Conservation (phyloP, 2,888 invertebrate genomes). For the Amblyjoppa proteus region DNA sequence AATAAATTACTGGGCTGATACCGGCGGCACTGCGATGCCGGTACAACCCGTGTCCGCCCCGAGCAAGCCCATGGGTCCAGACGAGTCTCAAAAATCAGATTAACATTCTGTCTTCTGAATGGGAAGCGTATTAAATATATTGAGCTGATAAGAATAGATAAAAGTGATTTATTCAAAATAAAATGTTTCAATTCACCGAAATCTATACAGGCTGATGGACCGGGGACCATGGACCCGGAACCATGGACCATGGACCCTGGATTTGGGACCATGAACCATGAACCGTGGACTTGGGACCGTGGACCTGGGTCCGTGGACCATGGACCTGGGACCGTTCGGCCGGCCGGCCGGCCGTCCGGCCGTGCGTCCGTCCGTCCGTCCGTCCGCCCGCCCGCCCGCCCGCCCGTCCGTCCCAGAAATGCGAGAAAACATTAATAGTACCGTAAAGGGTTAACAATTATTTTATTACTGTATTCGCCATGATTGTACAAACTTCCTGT, state of each 20-base stretch:
- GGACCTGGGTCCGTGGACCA: too few species aligned
- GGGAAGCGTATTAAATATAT: slow-evolving; percentile 29
- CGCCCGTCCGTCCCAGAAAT: too few species aligned
- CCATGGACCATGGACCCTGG: background rate
- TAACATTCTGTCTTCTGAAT: slow-evolving; percentile 20
- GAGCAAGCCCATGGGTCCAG: slow-evolving; percentile 6
- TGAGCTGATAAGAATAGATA: slow-evolving; percentile 27
- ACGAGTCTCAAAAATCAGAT: slow-evolving; percentile 24
- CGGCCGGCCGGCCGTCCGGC: too few species aligned
- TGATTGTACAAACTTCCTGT: background rate
- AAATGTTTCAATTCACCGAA: too few species aligned
- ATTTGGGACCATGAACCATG: too few species aligned
- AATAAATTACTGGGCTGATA: slow-evolving; percentile 1
- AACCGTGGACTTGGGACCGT: too few species aligned
- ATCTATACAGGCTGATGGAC: too few species aligned
- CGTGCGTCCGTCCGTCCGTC: too few species aligned
- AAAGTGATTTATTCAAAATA: background rate
- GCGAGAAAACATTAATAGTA: too few species aligned
- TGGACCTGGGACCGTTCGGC: too few species aligned
- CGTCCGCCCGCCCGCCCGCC: too few species aligned
- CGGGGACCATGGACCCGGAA: background rate
- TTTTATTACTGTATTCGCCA: background rate
- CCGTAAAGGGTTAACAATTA: background rate
- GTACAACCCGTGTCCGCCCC: slow-evolving; percentile 15
- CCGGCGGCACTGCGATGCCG: slow-evolving; percentile 25